These are phyloP conservation scores for Lynx canadensis DNA, from an alignment of 2,113 vertebrate species.

Conservation along the genomic window DNA sequence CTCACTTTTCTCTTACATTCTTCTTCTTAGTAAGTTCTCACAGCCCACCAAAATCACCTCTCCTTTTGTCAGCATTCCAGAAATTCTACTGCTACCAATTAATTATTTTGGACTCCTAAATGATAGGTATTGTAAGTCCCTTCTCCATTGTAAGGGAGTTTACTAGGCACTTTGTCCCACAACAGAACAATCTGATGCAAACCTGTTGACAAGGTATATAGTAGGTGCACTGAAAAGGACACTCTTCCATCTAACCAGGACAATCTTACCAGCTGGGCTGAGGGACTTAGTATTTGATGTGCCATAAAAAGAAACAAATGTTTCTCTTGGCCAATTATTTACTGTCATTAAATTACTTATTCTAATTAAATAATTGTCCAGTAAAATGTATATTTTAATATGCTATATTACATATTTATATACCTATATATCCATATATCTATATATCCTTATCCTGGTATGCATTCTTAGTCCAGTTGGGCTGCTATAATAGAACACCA, in stretches of 20 bases:
- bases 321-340: not conserved
- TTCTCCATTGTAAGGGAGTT: not conserved
- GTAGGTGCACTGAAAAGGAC: not conserved
- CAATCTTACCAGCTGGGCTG: not conserved
- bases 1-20: not conserved
- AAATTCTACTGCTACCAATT: not conserved
- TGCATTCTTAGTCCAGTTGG: not conserved
- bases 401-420: not conserved
- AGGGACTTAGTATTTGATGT: not conserved
- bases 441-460: not conserved
- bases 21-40: slow-evolving; percentile 29
- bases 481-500: not conserved
- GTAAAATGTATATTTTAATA: not conserved
- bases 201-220: not conserved
- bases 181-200: not conserved
- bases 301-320: not conserved
- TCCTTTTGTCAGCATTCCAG: not conserved
- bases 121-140: not conserved
- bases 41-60: not conserved
- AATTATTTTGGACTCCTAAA: not conserved
- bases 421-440: not conserved
- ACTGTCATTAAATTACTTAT: not conserved
- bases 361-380: no score
- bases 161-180: not conserved
- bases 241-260: not conserved